Percentiles rank a stretch among this genome's conserved stretches.
Conservation (phyloP, 2,888 invertebrate species). For the Drosophila testacea region DNA sequence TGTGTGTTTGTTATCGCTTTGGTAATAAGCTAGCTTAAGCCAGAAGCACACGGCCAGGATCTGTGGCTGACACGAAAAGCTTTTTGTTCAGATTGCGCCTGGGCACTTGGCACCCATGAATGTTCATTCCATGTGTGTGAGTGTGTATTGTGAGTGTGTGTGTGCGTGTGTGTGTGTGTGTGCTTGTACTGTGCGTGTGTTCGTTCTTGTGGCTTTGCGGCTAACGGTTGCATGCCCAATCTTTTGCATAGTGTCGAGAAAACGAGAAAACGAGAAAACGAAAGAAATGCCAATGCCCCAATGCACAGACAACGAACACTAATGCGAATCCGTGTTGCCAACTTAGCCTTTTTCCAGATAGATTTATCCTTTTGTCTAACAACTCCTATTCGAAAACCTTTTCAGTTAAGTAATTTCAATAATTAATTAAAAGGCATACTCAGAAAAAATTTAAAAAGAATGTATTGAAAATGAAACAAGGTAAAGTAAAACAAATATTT, state of each 20-base stretch:
- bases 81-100: conserved; percentile 63
- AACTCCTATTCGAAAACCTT: no score
- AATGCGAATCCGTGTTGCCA: not conserved
- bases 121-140: not conserved
- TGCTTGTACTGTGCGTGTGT: not conserved
- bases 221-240: conserved; percentile 52
- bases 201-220: conserved; percentile 43
- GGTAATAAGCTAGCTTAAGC: conserved; percentile 62
- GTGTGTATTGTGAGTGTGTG: not conserved
- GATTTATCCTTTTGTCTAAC: no score
- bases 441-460: no score
- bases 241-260: conserved; percentile 40
- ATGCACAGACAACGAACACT: conserved; percentile 37
- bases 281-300: conserved; percentile 60
- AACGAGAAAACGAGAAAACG: not conserved
- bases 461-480: no score
- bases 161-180: conserved; percentile 1
- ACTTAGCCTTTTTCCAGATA: no score
- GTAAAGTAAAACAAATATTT: no score
- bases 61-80: conserved; percentile 64
- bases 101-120: conserved; percentile 41
- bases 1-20: conserved; percentile 50
- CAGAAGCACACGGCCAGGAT: conserved; percentile 57
- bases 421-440: no score
- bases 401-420: no score